Percentiles rank a stretch among this genome's conserved stretches.
Conservation (phyloP, 2,797 vertebrate species). For the Labeo calbasu region DNA sequence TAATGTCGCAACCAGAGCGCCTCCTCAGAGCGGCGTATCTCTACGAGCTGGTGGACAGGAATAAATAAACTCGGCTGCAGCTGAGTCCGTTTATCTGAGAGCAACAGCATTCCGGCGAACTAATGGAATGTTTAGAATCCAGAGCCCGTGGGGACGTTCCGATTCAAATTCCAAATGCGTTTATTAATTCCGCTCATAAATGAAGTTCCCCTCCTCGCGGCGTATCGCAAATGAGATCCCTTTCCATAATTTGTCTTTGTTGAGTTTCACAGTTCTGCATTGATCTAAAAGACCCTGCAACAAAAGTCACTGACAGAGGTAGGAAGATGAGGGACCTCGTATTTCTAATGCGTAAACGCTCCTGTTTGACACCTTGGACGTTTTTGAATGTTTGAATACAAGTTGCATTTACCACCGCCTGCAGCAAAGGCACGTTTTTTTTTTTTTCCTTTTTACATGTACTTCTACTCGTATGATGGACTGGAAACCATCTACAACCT, state of each 20-base stretch:
- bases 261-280: conserved; percentile 49
- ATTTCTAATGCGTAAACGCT: conserved; percentile 40
- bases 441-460: neutral
- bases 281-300: conserved; percentile 44
- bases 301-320: conserved; percentile 39
- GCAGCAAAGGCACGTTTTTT: conserved; percentile 9
- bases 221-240: conserved; percentile 58
- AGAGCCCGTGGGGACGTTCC: conserved; percentile 49
- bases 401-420: conserved; percentile 30
- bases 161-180: conserved; percentile 56
- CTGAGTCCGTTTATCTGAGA: conserved; percentile 46
- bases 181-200: conserved; percentile 63
- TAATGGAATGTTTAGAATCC: conserved; percentile 62
- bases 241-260: conserved; percentile 63
- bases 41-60: conserved; percentile 44
- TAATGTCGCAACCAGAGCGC: conserved; percentile 20
- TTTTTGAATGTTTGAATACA: conserved; percentile 42
- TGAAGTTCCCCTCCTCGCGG: conserved; percentile 56
- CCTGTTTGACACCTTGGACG: conserved; percentile 37
- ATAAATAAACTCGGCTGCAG: conserved; percentile 47
- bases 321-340: conserved; percentile 31
- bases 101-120: conserved; percentile 24
- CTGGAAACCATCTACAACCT: conserved; percentile 35
- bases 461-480: conserved; percentile 36
- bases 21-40: conserved; percentile 24